Percentiles rank a stretch among this genome's conserved stretches.
phyloP scores from a whole-genome alignment of 2,888 invertebrate species.

The Pogonocherus hispidulus region DNA sequence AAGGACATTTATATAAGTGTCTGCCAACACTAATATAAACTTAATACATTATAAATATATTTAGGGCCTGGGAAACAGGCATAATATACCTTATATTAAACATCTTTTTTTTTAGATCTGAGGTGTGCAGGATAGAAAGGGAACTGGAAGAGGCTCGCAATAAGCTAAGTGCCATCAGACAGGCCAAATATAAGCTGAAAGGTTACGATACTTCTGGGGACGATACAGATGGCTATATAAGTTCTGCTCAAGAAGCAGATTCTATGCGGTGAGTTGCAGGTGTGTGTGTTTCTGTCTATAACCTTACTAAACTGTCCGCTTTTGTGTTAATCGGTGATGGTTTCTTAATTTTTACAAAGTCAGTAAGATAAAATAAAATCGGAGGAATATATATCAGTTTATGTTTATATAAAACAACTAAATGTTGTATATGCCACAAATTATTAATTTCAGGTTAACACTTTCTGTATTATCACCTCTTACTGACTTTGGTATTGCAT shows the following conservation, averaged over 20 bases:
- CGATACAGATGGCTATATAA: constrained; percentile 75
- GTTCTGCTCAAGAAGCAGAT: constrained; percentile 65
- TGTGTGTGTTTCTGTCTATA: constrained; percentile 60
- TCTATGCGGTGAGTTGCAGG: constrained; percentile 67
- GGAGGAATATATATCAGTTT: no score
- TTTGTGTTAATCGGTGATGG: constrained; percentile 8
- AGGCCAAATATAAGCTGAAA: constrained; percentile 89
- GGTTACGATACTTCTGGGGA: constrained; percentile 77
- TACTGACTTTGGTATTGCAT: constrained; percentile 29
- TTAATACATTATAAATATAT: no score
- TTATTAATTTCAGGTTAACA: no score
- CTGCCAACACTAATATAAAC: no score
- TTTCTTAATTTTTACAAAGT: constrained; percentile 10
- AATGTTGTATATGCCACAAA: no score
- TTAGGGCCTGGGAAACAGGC: no score
- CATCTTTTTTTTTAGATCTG: constrained; percentile 72
- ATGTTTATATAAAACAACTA: no score
- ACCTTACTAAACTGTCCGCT: constrained; percentile 31
- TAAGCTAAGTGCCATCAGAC: constrained; percentile 90
- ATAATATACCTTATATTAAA: no score
- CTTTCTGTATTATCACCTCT: no score
- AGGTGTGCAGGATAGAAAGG: constrained; percentile 93
- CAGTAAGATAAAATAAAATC: constrained; percentile 8
- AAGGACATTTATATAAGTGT: no score
- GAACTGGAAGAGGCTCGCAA: constrained; percentile 94